Base-by-base conservation (phyloP, 2,888 invertebrate species). In the Silvanus unidentatus region DNA sequence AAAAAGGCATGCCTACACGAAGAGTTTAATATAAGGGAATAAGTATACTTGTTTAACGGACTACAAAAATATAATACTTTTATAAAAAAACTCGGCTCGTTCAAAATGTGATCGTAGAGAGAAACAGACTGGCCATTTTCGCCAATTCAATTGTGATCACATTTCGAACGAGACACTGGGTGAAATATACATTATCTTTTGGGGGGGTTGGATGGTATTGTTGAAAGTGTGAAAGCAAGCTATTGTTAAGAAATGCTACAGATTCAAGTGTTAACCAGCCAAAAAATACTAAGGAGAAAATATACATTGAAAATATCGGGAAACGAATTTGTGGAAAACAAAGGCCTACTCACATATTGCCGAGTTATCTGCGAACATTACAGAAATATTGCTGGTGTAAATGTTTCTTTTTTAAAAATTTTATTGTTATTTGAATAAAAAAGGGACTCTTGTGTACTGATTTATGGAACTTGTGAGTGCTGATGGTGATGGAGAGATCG, bases 341-440 rank as follows among this genome's bases (percentile, higher is more conserved):
- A 64, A 62, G 59, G 63, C 69, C 68, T 68, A 69, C 69, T 69
- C 69, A 71, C 69, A 67, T 68, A 69, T 66, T 58, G 68, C 69
- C 69, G 69, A 66, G 69, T 69, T 68, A 64, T 69, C 70, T 70
- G 70, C 59, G 63, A 69, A 69, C 64, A 68, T 67, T 60, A 68
- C 60, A 66, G 59, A 63, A 59, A 63, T 58, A n/a, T 59, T 60
- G 57, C 59, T 56, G 54, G 54, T 50, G 56, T 53, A 55, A 52
- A 52, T 53, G 44, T 55, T 37, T 52, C 44, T 40, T n/a, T n/a
- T n/a, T n/a, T n/a, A n/a, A n/a, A n/a, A 44, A 45, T 30, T 44
- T 32, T 32, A 32, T 32, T 32, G 22, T 22, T 30, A 13, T 32
- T 13, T 45, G 9, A 44, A 28, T 39, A 32, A 12, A 28, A 22